Percentiles rank a stretch among this genome's conserved stretches.
Evolutionary conservation across 1,140 invertebrate species (phyloP).

Genomic region (Gryon sp.): DNA sequence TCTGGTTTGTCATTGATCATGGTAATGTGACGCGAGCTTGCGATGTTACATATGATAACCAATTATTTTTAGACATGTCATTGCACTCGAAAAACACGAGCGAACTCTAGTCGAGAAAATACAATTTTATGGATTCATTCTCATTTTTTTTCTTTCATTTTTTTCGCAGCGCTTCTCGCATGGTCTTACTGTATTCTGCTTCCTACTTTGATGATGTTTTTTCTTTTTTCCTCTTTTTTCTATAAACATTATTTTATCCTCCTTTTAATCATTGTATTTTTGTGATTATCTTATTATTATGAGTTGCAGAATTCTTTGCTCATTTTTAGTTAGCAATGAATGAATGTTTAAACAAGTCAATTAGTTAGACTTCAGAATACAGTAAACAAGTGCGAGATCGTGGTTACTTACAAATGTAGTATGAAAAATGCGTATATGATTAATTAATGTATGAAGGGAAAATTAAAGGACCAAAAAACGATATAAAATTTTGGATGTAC

Average conservation of each 20-base stretch:
- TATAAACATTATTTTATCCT: constrained; percentile 2
- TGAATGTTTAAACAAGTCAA: too few species aligned
- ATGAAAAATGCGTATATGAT: constrained; percentile 60
- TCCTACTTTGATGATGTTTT: background rate
- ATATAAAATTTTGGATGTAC: constrained; percentile 70
- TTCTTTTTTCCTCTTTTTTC: constrained; percentile 3
- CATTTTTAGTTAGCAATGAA: too few species aligned
- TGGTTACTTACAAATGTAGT: constrained; percentile 58
- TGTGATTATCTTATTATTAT: too few species aligned
- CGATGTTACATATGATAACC: constrained; percentile 58
- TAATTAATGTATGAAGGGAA: constrained; percentile 61
- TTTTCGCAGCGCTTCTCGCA: constrained; percentile 54
- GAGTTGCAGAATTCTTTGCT: too few species aligned
- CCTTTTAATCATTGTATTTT: too few species aligned
- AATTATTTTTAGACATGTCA: constrained; percentile 57
- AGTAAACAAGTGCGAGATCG: constrained; percentile 60
- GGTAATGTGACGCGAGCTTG: constrained; percentile 69
- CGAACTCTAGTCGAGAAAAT: constrained; percentile 44
- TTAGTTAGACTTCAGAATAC: constrained; percentile 56
- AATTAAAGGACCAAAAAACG: constrained; percentile 65
- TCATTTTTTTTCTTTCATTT: too few species aligned
- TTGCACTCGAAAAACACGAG: constrained; percentile 53
- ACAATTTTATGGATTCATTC: constrained; percentile 38
- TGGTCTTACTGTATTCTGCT: constrained; percentile 58
- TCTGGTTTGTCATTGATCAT: constrained; percentile 81